Base-by-base conservation (phyloP, 2,797 vertebrate genomes). In the Halcyon leucocephala region DNA sequence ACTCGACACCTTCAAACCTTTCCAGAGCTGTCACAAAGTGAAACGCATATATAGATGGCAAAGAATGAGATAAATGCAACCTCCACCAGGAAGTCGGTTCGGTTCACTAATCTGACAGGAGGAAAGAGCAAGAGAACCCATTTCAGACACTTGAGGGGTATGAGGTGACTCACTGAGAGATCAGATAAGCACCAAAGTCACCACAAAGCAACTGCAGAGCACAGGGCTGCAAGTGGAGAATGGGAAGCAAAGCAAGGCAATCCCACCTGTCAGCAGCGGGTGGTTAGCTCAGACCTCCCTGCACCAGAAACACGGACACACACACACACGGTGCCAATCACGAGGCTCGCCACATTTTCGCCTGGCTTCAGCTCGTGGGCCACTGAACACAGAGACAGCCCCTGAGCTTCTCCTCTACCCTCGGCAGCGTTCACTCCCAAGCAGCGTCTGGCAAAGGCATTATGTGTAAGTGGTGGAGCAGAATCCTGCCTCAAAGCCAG, bases 391-490 rank as follows among this genome's bases (percentile, higher is more conserved):
- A 6, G 17, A 78, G 20, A 49, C 0, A 46, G 33, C 9, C 51
- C 22, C 46, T 0, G 0, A 79, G 60, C 46, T 51, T 54, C 51
- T 69, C n/a, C 44, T 52, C 3, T 1, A 20, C 44, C 82, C 16
- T 57, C 2, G 1, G 37, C 46, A 35, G 29, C 0, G 0, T 8
- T 91, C 46, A 4, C 33, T 76, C 13, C 54, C 1, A 0, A 84
- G 66, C 57, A 58, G 14, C 2, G n/a, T 26, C 73, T 44, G n/a
- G 18, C 41, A 54, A 73, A 94, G 14, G 18, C 52, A n/a, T 76
- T 55, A 41, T 42, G 62, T 79, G 1, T 18, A 90, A 85, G 60
- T 16, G 71, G 64, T 73, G n/a, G 71, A 92, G 60, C 52, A 78
- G 37, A 74, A 91, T 80, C 48, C 73, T 79, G 62, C 83, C 79